phyloP scores from a whole-genome alignment of 2,888 invertebrate genomes.

The Deilephila elpenor region DNA sequence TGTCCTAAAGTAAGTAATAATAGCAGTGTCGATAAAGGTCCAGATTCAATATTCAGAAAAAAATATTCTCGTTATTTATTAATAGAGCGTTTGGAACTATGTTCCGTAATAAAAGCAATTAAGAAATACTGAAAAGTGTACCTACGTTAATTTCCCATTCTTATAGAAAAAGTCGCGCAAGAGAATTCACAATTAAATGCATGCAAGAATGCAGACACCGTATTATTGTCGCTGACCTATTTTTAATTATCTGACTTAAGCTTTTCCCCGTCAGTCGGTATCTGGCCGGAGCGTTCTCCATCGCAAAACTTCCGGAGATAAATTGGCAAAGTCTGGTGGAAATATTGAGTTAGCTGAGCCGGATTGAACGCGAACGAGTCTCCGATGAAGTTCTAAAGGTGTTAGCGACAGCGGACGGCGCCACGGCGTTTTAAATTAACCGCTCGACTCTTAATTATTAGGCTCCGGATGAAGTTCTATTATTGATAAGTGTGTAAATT shows the following conservation, averaged over 20 bases:
- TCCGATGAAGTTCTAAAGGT: background rate
- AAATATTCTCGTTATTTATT: too few relatives aligned
- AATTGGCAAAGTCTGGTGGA: conserved; percentile 10
- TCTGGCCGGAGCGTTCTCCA: background rate
- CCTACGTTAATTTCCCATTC: too few relatives aligned
- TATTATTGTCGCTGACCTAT: background rate
- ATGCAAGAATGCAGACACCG: background rate
- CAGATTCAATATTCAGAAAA: too few relatives aligned
- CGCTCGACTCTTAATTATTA: background rate
- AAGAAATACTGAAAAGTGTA: too few relatives aligned
- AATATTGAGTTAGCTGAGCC: conserved; percentile 11
- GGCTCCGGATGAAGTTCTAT: background rate
- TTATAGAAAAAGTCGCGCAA: too few relatives aligned
- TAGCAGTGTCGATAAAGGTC: too few relatives aligned
- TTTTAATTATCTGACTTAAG: background rate
- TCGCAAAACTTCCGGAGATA: conserved; percentile 5
- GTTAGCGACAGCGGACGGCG: background rate
- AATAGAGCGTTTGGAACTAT: too few relatives aligned
- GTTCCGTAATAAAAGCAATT: too few relatives aligned
- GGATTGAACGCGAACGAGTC: background rate
- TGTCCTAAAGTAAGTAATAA: too few relatives aligned
- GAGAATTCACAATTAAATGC: too few relatives aligned
- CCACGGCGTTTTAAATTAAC: background rate
- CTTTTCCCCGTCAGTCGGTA: background rate
- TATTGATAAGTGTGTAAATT: background rate